Conservation (phyloP, 92 coral and sea anemone genomes). For the Epizoanthus illoricatus region DNA sequence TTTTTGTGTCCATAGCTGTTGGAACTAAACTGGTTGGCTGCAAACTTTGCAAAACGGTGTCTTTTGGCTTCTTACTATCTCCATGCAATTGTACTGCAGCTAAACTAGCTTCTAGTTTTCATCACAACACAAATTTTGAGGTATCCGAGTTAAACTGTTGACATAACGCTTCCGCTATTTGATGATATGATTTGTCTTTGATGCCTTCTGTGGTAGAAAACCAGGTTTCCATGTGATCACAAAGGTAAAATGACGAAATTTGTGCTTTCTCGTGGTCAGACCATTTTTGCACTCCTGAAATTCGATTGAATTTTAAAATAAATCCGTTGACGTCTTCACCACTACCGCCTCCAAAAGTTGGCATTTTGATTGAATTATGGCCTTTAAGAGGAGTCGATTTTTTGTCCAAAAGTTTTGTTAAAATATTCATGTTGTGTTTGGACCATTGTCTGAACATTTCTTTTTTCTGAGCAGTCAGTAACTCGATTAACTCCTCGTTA, state of each 20-base stretch:
- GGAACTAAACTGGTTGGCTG: no score
- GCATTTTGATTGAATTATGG: slow-evolving; percentile 15
- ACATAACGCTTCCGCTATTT: slow-evolving; percentile 10
- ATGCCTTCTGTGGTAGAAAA: neutral
- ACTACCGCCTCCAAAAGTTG: slow-evolving; percentile 12
- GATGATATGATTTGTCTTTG: neutral
- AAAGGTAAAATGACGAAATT: neutral
- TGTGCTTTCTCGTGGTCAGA: neutral
- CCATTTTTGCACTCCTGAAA: slow-evolving; percentile 25
- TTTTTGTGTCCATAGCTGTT: no score
- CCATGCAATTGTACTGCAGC: no score
- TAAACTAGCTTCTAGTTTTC: neutral
- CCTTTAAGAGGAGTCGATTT: neutral
- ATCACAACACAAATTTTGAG: slow-evolving; percentile 5
- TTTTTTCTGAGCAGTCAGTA: neutral
- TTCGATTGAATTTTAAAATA: slow-evolving; percentile 20
- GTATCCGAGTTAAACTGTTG: slow-evolving; percentile 17
- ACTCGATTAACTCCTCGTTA: no score
- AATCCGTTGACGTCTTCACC: slow-evolving; percentile 14
- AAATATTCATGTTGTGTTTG: neutral
- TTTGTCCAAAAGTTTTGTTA: slow-evolving; percentile 6
- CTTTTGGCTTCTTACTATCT: no score
- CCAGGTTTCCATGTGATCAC: slow-evolving; percentile 7
- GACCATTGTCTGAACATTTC: slow-evolving; percentile 9
- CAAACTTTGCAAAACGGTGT: no score